Conservation (phyloP, 2,888 invertebrate species). For the Ommatoiulus sabulosus region DNA sequence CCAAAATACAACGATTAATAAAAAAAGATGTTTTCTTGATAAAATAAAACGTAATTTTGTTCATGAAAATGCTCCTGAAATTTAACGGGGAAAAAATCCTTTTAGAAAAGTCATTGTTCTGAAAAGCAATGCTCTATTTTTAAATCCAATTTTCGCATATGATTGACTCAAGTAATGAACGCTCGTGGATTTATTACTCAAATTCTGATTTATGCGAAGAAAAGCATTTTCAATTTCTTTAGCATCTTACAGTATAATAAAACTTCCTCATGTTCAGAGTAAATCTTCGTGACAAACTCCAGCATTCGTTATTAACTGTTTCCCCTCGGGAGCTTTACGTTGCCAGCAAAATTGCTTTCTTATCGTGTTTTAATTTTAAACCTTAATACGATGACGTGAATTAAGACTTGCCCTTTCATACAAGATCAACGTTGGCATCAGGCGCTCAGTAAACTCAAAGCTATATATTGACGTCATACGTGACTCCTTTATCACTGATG, state of each 20-base stretch:
- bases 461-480: background rate
- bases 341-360: conserved; percentile 6
- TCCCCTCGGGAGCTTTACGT: background rate
- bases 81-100: no score
- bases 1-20: no score
- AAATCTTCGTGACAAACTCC: background rate
- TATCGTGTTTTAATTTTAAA: background rate
- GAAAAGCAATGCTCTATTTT: no score
- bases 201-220: background rate
- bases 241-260: background rate
- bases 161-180: background rate
- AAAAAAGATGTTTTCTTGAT: no score
- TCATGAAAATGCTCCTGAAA: no score
- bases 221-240: background rate
- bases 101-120: no score
- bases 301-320: background rate
- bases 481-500: background rate
- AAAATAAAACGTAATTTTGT: no score
- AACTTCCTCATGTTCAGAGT: background rate
- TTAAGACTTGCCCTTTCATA: background rate
- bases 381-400: background rate
- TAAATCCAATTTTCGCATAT: no score
- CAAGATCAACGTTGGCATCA: background rate
- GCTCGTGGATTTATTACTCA: background rate
- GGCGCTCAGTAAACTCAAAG: background rate